A percentile compares a stretch with the other conserved stretches of the same genome.
Evolutionary conservation across 2,113 vertebrate species (phyloP).

Genomic region (Martes martes): DNA sequence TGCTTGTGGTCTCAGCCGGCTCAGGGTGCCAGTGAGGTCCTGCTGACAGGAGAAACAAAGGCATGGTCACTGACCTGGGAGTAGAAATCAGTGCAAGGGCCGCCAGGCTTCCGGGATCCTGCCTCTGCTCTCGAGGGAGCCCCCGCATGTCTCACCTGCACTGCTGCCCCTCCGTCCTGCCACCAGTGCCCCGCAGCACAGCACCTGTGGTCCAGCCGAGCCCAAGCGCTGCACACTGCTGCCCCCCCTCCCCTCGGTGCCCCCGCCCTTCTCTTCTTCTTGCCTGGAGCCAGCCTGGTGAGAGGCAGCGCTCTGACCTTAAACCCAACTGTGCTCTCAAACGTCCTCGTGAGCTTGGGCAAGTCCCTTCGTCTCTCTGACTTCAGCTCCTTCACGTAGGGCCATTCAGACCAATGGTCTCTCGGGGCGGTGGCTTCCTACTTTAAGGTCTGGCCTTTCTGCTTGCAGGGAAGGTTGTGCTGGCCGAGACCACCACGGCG

Average conservation of each 20-base stretch:
- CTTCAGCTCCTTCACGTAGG: neutral
- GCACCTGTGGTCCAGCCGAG: neutral
- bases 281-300: too few species aligned
- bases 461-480: constrained; percentile 92
- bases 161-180: neutral
- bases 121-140: neutral
- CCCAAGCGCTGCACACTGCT: accelerated
- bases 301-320: neutral
- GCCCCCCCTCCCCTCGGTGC: accelerated
- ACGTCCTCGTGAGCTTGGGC: accelerated
- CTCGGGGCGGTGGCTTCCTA: neutral
- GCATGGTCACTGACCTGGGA: neutral
- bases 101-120: neutral
- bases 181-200: neutral
- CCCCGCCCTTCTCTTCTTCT: neutral
- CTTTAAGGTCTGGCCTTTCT: neutral
- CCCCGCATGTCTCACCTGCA: neutral
- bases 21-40: neutral
- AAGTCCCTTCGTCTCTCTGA: neutral
- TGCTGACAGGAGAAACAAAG: neutral
- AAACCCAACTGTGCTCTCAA: neutral
- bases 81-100: neutral
- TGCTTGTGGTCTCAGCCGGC: accelerated
- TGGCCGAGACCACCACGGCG: constrained; percentile 93
- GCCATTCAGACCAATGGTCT: neutral